Evolutionary conservation across 2,888 invertebrate genomes (phyloP).

Genomic region (Slavum lentiscoides): DNA sequence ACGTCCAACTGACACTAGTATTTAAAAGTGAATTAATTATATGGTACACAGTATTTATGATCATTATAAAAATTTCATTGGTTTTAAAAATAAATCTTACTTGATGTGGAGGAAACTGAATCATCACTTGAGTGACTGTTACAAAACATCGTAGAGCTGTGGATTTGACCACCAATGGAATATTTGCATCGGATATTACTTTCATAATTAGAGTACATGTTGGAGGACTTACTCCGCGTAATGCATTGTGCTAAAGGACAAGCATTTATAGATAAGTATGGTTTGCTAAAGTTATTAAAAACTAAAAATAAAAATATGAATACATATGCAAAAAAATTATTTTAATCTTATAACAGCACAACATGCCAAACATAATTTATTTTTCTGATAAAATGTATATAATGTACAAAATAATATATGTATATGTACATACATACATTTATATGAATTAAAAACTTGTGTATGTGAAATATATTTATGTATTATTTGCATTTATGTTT

Average conservation of each 20-base stretch:
- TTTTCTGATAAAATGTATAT: not conserved
- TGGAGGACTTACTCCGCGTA: conserved; percentile 67
- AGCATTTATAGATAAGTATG: not conserved
- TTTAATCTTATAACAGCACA: not conserved
- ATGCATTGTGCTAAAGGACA: conserved; percentile 65
- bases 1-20: conserved; percentile 48
- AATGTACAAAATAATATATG: too few relatives aligned
- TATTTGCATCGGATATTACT: conserved; percentile 62
- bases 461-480: too few relatives aligned
- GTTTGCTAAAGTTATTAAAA: not conserved
- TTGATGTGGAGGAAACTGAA: conserved; percentile 65
- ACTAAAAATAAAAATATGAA: not conserved
- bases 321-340: not conserved
- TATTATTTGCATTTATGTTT: too few relatives aligned
- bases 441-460: too few relatives aligned
- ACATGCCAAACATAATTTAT: not conserved
- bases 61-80: not conserved
- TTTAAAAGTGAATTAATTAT: not conserved
- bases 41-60: too few relatives aligned
- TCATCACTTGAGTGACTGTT: conserved; percentile 65
- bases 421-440: too few relatives aligned
- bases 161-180: conserved; percentile 60
- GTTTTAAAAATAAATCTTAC: conserved; percentile 58
- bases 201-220: conserved; percentile 65
- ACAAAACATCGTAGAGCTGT: conserved; percentile 64